These are phyloP conservation scores for Drosophila mettleri DNA, from an alignment of 2,888 invertebrate genomes.

Conservation along the genomic window DNA sequence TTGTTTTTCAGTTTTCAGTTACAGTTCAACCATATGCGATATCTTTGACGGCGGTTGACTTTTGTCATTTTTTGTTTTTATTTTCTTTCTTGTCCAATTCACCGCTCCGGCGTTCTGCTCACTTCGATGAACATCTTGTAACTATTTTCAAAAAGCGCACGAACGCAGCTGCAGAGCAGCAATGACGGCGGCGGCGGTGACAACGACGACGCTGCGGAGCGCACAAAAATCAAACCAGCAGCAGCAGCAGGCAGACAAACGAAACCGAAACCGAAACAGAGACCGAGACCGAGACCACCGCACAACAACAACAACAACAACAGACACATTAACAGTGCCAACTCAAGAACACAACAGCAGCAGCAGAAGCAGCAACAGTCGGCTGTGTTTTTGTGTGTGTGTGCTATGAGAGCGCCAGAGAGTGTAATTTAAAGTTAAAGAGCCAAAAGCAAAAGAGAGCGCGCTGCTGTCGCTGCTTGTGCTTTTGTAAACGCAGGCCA, in stretches of 20 bases:
- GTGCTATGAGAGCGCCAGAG: conserved; percentile 29
- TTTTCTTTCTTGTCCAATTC: conserved; percentile 58
- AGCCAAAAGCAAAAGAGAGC: conserved; percentile 58
- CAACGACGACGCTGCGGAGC: conserved; percentile 58
- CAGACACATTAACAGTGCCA: conserved; percentile 41
- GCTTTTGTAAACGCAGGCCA: conserved; percentile 54
- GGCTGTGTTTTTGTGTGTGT: conserved; percentile 25
- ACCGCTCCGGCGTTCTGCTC: conserved; percentile 83
- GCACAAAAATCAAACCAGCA: conserved; percentile 70
- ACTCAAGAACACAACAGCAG: conserved; percentile 64
- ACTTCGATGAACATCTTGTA: conserved; percentile 84
- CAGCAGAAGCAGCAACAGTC: conserved; percentile 44
- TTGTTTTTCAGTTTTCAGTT: conserved; percentile 44
- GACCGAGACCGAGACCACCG: conserved; percentile 64
- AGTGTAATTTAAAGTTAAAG: conserved; percentile 55
- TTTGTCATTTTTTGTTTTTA: conserved; percentile 19
- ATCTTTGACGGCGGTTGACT: conserved; percentile 51
- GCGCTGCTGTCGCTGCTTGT: conserved; percentile 29
- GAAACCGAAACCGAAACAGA: conserved; percentile 65
- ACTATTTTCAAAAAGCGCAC: conserved; percentile 84
- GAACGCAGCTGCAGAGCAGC: conserved; percentile 81
- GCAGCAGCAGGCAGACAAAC: conserved; percentile 59
- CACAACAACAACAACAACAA: conserved; percentile 43
- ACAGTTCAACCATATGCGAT: conserved; percentile 42
- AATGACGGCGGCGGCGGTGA: conserved; percentile 26